Evolutionary conservation across 2,888 invertebrate species (phyloP).

Genomic region (Troides helena): DNA sequence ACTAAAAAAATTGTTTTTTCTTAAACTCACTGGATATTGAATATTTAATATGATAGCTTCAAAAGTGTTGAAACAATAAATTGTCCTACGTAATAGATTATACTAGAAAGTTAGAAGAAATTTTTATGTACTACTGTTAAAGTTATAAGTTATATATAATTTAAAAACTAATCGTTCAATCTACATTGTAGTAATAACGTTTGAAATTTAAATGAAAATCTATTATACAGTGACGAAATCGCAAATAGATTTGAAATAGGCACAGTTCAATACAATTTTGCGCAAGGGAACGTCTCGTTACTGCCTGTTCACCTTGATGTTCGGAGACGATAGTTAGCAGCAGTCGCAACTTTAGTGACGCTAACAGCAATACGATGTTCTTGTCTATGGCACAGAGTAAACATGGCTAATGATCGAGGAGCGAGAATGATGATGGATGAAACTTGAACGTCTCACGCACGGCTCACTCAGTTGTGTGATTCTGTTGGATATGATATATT

Average conservation of each 20-base stretch:
- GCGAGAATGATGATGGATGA: constrained; percentile 75
- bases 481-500: constrained; percentile 51
- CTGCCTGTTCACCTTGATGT: not conserved
- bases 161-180: too few species aligned
- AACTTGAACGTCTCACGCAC: constrained; percentile 70
- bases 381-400: constrained; percentile 65
- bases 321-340: constrained; percentile 10
- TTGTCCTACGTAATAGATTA: too few species aligned
- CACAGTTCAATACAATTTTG: not conserved
- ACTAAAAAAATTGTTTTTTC: too few species aligned
- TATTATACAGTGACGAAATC: not conserved
- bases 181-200: not conserved
- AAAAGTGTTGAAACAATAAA: too few species aligned
- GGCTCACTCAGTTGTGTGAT: constrained; percentile 32
- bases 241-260: not conserved
- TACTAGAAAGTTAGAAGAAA: too few species aligned
- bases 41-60: too few species aligned
- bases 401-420: constrained; percentile 75
- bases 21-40: too few species aligned
- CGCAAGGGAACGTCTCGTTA: not conserved
- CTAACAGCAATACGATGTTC: constrained; percentile 76
- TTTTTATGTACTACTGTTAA: too few species aligned
- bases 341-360: constrained; percentile 48
- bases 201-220: not conserved
- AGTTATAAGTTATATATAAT: too few species aligned